Base-by-base conservation (phyloP, 2,113 vertebrate species). In the Antigone vipio region DNA sequence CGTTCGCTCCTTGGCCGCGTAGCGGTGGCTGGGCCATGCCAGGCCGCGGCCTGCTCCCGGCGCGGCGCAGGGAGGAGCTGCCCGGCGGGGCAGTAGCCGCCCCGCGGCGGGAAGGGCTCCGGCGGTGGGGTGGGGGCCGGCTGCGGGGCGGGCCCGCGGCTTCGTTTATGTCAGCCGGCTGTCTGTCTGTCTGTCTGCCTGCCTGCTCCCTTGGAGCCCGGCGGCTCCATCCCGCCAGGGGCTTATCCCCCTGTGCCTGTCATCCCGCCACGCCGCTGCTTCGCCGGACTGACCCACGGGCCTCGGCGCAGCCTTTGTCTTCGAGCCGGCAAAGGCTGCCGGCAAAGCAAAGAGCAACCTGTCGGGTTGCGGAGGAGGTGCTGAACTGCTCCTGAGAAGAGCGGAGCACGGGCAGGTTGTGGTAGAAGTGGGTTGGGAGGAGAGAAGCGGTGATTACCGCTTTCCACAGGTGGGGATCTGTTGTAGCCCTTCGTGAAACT, bases 341-440 rank as follows among this genome's bases (percentile, higher is more conserved):
- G 14, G 1, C 2, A 4, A 17, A 34, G 44, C 8, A 24, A 8
- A 2, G 12, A 52, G 34, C n/a, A 17, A 6, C 49, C 26, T 21
- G 23, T 4, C 7, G 23, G 68, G 8, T 1, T 14, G 67, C 20
- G 74, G 47, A 30, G 2, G 40, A 23, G 60, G 5, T 4, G 45
- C 50, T 13, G 58, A 27, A 0, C 16, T 24, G 35, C 23, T 34
- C 29, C 23, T 15, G 40, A 17, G 5, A 45, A 27, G 38, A 52
- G 58, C 62, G 16, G 58, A 13, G 4, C 27, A 2, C 6, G 42
- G 60, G 24, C 74, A 5, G 24, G 4, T 9, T 24, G 29, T 9
- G 23, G 10, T 32, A 16, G 38, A 24, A 56, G 13, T 0, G 17
- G 30, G 7, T 52, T 35, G 64, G 34, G 17, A 52, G 53, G 11